Evolutionary conservation across 2,888 invertebrate genomes (phyloP).

Genomic region (Polia nebulosa): DNA sequence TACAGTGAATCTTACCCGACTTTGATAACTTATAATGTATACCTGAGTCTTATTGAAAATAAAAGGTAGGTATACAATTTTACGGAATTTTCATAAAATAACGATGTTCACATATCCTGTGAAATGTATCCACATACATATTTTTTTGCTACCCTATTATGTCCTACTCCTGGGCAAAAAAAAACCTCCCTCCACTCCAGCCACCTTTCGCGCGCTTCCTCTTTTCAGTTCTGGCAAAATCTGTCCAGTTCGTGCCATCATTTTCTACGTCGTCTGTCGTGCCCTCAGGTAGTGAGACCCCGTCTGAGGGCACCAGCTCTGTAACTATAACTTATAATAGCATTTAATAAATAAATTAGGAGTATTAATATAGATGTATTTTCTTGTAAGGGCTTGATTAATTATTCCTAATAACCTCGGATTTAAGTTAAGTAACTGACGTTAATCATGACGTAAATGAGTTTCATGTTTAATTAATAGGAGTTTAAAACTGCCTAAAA

Average conservation of each 20-base stretch:
- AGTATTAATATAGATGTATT: not conserved
- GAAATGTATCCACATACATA: too few species aligned
- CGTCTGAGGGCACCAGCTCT: not conserved
- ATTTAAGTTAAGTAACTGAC: conserved; percentile 4
- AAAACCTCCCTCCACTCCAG: too few species aligned
- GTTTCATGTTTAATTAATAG: not conserved
- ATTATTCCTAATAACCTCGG: conserved; percentile 5
- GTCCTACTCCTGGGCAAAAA: too few species aligned
- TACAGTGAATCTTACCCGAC: too few species aligned
- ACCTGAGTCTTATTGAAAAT: too few species aligned
- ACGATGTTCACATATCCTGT: too few species aligned
- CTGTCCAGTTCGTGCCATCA: not conserved
- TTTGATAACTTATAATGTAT: too few species aligned
- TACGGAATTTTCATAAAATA: too few species aligned
- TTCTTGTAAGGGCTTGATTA: not conserved
- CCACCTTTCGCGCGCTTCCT: too few species aligned
- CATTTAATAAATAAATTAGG: not conserved
- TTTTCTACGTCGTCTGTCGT: not conserved
- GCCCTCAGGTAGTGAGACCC: not conserved
- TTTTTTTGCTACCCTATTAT: too few species aligned
- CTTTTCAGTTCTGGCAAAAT: too few species aligned
- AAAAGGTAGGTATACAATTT: too few species aligned
- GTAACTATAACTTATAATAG: not conserved
- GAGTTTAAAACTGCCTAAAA: not conserved
- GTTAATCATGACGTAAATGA: conserved; percentile 16